phyloP scores from a whole-genome alignment of 2,797 vertebrate genomes.

The Neostethus bicornis region DNA sequence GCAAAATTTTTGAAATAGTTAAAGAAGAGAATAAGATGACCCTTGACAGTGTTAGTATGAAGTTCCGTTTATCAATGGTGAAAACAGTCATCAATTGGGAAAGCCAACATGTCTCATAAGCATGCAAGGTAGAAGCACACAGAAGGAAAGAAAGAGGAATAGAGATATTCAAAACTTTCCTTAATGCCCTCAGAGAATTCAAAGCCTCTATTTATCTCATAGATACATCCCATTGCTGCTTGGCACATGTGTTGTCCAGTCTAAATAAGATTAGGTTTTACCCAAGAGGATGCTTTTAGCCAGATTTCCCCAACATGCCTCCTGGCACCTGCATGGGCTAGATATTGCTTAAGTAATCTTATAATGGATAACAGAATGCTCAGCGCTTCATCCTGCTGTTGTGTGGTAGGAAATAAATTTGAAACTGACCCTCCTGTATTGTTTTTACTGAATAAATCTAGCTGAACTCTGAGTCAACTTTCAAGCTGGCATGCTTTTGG shows the following conservation, averaged over 20 bases:
- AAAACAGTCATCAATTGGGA: slow-evolving; percentile 17
- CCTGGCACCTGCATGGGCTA: slow-evolving; percentile 53
- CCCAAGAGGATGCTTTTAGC: slow-evolving; percentile 45
- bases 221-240: slow-evolving; percentile 51
- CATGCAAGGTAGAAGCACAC: slow-evolving; percentile 13
- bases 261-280: slow-evolving; percentile 62
- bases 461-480: slow-evolving; percentile 41
- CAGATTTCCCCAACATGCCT: slow-evolving; percentile 55
- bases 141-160: slow-evolving; percentile 2
- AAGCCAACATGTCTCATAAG: slow-evolving; percentile 17
- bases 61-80: slow-evolving; percentile 19
- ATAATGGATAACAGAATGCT: slow-evolving; percentile 58
- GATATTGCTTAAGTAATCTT: slow-evolving; percentile 64
- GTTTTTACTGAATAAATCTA: slow-evolving; percentile 30
- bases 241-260: slow-evolving; percentile 60
- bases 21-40: slow-evolving; percentile 42
- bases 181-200: slow-evolving; percentile 31
- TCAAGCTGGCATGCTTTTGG: slow-evolving; percentile 15
- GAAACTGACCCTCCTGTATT: slow-evolving; percentile 29
- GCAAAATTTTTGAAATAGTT: slow-evolving; percentile 52
- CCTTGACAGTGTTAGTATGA: slow-evolving; percentile 54
- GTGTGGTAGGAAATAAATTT: slow-evolving; percentile 16
- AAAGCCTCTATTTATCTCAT: slow-evolving; percentile 53
- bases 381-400: slow-evolving; percentile 25
- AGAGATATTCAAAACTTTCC: slow-evolving; percentile 29